phyloP scores from a whole-genome alignment of 2,888 invertebrate genomes.

The Drosophila borealis region DNA sequence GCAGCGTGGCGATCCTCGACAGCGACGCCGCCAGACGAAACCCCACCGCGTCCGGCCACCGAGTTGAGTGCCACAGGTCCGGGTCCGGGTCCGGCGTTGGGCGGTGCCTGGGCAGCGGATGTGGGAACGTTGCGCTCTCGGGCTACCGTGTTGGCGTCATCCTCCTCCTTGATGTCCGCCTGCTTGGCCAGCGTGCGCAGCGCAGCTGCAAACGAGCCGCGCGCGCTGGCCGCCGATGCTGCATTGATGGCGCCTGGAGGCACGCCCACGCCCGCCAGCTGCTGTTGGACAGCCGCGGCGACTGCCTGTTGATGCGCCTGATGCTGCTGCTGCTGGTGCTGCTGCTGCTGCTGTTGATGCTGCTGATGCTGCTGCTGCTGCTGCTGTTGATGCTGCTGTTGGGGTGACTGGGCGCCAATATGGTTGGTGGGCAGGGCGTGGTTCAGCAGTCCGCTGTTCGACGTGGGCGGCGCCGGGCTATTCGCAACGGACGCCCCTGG shows the following conservation, averaged over 20 bases:
- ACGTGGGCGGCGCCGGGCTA: slow-evolving; percentile 59
- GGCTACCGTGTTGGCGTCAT: slow-evolving; percentile 81
- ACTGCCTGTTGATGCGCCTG: slow-evolving; percentile 82
- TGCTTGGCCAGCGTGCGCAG: slow-evolving; percentile 96
- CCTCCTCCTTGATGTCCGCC: slow-evolving; percentile 91
- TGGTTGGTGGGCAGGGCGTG: slow-evolving; percentile 82
- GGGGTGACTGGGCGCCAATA: slow-evolving; percentile 82
- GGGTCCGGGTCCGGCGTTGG: slow-evolving; percentile 31
- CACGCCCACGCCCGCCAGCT: slow-evolving; percentile 74
- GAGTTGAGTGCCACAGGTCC: slow-evolving; percentile 54
- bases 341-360: slow-evolving; percentile 71
- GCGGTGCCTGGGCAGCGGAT: slow-evolving; percentile 42
- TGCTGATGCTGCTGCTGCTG: slow-evolving; percentile 74
- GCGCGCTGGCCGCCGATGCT: slow-evolving; percentile 86
- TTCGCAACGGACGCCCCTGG: slow-evolving; percentile 53
- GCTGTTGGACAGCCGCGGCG: slow-evolving; percentile 80
- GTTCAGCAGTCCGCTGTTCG: slow-evolving; percentile 67
- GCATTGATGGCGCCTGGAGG: slow-evolving; percentile 74
- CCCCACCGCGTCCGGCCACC: slow-evolving; percentile 81
- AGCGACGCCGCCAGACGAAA: slow-evolving; percentile 50
- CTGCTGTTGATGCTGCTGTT: slow-evolving; percentile 74
- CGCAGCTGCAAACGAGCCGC: slow-evolving; percentile 95
- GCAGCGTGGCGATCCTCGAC: slow-evolving; percentile 76
- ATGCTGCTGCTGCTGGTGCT: slow-evolving; percentile 69
- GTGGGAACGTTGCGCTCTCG: slow-evolving; percentile 73